A percentile compares a stretch with the other conserved stretches of the same genome.
These are phyloP conservation scores for Anoura caudifer DNA, from an alignment of 2,113 vertebrate genomes.

Conservation along the genomic window DNA sequence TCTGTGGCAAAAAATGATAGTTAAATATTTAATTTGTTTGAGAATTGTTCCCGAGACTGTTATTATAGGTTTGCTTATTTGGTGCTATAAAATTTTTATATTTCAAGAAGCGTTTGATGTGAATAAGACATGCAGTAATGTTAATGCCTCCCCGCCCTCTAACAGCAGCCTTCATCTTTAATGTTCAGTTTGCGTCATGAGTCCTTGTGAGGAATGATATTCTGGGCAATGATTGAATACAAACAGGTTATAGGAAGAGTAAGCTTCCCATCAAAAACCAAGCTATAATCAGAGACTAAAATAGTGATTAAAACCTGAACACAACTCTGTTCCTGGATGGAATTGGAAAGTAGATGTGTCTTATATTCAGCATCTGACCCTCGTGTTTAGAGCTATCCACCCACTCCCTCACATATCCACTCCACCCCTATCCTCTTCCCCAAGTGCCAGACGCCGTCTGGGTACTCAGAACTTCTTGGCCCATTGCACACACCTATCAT, in stretches of 20 bases:
- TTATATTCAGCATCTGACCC: background rate
- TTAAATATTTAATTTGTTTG: slow-evolving; percentile 64
- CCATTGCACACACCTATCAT: background rate
- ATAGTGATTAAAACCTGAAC: background rate
- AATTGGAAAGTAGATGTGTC: background rate
- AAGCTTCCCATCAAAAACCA: background rate
- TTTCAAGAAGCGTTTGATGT: slow-evolving; percentile 57
- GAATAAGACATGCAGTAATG: background rate
- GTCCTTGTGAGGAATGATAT: background rate
- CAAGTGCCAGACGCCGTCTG: background rate
- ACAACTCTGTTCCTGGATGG: background rate
- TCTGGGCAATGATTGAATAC: slow-evolving; percentile 7
- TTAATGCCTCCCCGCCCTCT: background rate
- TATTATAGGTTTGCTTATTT: slow-evolving; percentile 42
- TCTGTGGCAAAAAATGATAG: background rate
- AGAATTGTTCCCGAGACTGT: slow-evolving; percentile 7
- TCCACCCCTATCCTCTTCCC: background rate
- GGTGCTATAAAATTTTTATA: slow-evolving; percentile 41
- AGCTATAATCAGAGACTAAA: slow-evolving; percentile 14
- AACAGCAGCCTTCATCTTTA: slow-evolving; percentile 13
- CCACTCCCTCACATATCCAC: background rate
- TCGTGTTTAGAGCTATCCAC: background rate
- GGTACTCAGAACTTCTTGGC: background rate
- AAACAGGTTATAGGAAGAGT: background rate
- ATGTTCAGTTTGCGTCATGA: slow-evolving; percentile 20